Base-by-base conservation (phyloP, 2,113 vertebrate genomes). In the Apteryx owenii region DNA sequence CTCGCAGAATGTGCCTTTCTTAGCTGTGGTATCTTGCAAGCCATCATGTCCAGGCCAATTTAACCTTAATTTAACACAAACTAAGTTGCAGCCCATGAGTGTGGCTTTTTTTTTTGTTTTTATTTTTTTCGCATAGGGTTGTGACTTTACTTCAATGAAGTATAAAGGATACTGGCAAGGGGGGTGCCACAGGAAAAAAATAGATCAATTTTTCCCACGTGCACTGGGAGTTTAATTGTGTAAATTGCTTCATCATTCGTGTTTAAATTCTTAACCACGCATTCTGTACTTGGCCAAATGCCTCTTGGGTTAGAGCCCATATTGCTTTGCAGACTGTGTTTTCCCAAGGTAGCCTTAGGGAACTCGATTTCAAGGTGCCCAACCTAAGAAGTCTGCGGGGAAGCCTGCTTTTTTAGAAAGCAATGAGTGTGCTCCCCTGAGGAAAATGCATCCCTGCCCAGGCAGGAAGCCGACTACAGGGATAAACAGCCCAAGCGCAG, bases 301-400 rank as follows among this genome's bases (percentile, higher is more conserved):
- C 16, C 13, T 70, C 28, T 53, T 50, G 23, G 13, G n/a, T 40
- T 15, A 12, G 31, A 85, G 50, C 7, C 14, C 36, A 38, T 18
- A 2, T 25, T 19, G 18, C n/a, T 75, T 60, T 56, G n/a, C 42
- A 53, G 38, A n/a, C 11, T 28, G 51, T 40, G 15, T 15, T 50
- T 77, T 86, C 60, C 60, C 2, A 2, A 53, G 18, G 33, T 29
- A 86, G 44, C 22, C 22, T 22, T 17, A 9, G 42, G 20, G 65
- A 12, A 8, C 16, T 26, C 0, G 2, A 28, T 25, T 22, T 17
- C 40, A 66, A 53, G 26, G n/a, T 36, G 14, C 22, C 29, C 44
- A 33, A 7, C 7, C n/a, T 61, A 17, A 7, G 36, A 40, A 16
- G 9, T 8, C 42, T 46, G 13, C 25, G 36, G 44, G 8, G 20